Conservation (phyloP, 1,140 invertebrate species). For the Araneus ventricosus region DNA sequence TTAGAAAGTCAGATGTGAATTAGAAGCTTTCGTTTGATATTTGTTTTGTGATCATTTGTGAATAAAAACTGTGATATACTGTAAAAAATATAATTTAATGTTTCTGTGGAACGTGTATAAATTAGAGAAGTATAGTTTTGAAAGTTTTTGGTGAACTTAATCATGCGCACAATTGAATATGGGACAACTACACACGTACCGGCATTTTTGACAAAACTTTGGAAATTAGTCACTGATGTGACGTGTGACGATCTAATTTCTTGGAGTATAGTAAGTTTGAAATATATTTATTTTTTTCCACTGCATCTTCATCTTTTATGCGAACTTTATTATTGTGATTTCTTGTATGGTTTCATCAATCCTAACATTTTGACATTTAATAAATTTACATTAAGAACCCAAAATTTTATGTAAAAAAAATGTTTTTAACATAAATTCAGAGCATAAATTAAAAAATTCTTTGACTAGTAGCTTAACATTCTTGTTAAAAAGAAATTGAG, state of each 20-base stretch:
- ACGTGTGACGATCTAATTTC: constrained; percentile 94
- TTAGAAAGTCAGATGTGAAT: not conserved
- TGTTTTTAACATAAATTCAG: not conserved
- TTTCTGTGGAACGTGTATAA: constrained; percentile 29
- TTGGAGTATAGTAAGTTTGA: constrained; percentile 91
- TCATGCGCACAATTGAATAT: constrained; percentile 74
- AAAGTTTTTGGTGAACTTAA: constrained; percentile 34
- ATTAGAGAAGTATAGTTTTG: not conserved
- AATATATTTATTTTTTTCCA: not conserved
- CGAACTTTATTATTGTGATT: no score
- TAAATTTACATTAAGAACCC: no score
- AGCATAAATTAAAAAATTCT: no score
- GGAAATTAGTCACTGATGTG: constrained; percentile 97
- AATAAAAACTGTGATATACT: constrained; percentile 5
- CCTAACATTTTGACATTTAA: no score
- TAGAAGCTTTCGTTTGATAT: not conserved
- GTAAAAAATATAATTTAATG: not conserved
- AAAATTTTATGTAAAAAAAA: not conserved
- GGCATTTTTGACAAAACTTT: constrained; percentile 96
- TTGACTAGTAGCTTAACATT: no score
- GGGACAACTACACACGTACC: constrained; percentile 85
- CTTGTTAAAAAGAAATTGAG: no score
- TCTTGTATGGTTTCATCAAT: no score
- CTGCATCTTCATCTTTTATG: no score
- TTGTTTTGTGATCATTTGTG: not conserved